phyloP scores from a whole-genome alignment of 2,888 invertebrate genomes.

The Quadroppia sp. region DNA sequence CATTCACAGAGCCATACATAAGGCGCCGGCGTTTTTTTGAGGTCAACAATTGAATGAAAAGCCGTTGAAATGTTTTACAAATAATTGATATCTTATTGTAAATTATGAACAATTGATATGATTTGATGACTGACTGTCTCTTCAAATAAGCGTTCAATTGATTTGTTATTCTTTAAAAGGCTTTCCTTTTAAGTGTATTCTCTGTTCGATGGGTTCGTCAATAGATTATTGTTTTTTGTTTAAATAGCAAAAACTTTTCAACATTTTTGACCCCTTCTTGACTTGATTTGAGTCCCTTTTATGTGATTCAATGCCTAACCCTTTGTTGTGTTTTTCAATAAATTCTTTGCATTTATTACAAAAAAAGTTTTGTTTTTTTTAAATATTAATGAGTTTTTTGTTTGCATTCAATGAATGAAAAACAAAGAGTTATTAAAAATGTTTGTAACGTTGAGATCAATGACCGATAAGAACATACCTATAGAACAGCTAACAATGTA shows the following conservation, averaged over 20 bases:
- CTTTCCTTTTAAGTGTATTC: not conserved
- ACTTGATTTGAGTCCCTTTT: not conserved
- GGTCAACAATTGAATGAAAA: too few species aligned
- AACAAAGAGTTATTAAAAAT: not conserved
- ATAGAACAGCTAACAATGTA: too few species aligned
- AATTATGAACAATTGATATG: not conserved
- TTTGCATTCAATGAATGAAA: conserved; percentile 3
- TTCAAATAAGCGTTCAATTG: too few species aligned
- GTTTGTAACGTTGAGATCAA: not conserved
- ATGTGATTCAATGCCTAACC: not conserved
- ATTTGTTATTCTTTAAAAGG: not conserved
- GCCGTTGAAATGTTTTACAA: too few species aligned
- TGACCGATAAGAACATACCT: conserved; percentile 17
- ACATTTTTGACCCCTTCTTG: not conserved
- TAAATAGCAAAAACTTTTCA: not conserved
- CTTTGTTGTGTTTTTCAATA: not conserved
- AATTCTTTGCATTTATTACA: not conserved
- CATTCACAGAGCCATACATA: too few species aligned
- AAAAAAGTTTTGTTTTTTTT: not conserved
- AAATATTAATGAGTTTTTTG: conserved; percentile 16
- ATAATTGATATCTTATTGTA: too few species aligned
- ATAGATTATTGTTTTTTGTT: not conserved
- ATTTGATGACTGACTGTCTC: too few species aligned
- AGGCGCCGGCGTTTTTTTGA: too few species aligned
- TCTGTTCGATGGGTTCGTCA: conserved; percentile 1